phyloP scores from a whole-genome alignment of 1,140 invertebrate species.

The Pogonus chalceus region DNA sequence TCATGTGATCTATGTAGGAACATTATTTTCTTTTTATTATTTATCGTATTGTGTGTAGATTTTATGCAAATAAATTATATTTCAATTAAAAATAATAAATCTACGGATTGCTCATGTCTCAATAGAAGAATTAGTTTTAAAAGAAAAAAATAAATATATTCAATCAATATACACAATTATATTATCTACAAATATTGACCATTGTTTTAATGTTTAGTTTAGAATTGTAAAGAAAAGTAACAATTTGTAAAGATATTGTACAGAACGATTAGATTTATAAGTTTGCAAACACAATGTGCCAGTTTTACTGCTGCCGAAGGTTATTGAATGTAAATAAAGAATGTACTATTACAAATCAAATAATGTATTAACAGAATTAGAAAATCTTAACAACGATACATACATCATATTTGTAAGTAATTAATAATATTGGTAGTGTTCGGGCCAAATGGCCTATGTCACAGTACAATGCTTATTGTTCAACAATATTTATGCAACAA shows the following conservation, averaged over 20 bases:
- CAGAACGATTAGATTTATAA: background rate
- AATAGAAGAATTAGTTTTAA: too few species aligned
- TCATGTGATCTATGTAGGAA: background rate
- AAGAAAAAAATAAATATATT: too few species aligned
- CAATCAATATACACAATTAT: too few species aligned
- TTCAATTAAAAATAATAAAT: background rate
- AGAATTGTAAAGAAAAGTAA: too few species aligned
- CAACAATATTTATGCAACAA: background rate
- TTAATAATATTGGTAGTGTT: slow-evolving; percentile 1
- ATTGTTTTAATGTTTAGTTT: too few species aligned
- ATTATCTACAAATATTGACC: too few species aligned
- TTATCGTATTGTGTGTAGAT: background rate
- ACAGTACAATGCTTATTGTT: slow-evolving; percentile 6
- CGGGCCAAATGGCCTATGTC: background rate
- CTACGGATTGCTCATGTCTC: too few species aligned
- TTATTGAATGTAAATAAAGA: slow-evolving; percentile 1
- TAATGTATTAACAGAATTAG: background rate
- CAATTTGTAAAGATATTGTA: too few species aligned
- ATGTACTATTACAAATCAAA: background rate
- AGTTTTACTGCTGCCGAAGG: background rate
- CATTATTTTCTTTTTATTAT: background rate
- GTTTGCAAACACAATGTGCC: background rate
- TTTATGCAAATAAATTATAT: background rate
- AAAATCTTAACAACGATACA: slow-evolving; percentile 3
- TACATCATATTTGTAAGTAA: background rate